These are phyloP conservation scores for Oryzias javanicus DNA, from an alignment of 2,113 vertebrate species.

Conservation along the genomic window DNA sequence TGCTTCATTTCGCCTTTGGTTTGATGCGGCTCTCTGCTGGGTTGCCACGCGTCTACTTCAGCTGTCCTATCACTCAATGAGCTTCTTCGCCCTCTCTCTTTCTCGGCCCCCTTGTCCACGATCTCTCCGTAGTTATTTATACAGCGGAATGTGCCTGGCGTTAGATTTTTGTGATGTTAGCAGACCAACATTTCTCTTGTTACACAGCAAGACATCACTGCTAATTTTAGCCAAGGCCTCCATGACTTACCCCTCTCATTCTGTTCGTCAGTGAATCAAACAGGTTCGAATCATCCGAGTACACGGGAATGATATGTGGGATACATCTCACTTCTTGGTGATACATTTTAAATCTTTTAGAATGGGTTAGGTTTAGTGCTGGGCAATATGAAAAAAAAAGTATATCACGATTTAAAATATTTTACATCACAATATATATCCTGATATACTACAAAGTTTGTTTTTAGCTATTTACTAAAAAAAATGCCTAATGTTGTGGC, in stretches of 20 bases:
- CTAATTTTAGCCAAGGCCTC: conserved; percentile 71
- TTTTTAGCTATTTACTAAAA: no score
- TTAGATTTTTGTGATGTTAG: conserved; percentile 80
- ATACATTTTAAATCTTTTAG: background rate
- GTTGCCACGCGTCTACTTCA: conserved; percentile 49
- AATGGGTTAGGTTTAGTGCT: no score
- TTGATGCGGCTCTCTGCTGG: conserved; percentile 34
- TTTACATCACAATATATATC: no score
- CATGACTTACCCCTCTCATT: conserved; percentile 26
- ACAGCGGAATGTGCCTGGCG: conserved; percentile 80
- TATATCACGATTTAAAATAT: no score
- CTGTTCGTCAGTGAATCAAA: conserved; percentile 27
- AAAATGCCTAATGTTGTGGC: no score
- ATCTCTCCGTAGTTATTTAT: conserved; percentile 77
- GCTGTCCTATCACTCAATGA: conserved; percentile 78
- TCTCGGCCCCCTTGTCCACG: conserved; percentile 46
- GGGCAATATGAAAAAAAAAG: no score
- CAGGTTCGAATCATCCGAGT: conserved; percentile 18
- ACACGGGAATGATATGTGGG: conserved; percentile 4
- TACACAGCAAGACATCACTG: conserved; percentile 80
- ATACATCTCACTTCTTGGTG: background rate
- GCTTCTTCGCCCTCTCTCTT: conserved; percentile 28
- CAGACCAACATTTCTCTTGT: conserved; percentile 74
- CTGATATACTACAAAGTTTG: no score
- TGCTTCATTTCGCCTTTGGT: conserved; percentile 51